phyloP scores from a whole-genome alignment of 1,140 invertebrate genomes.

The Temnothorax curvispinosus region DNA sequence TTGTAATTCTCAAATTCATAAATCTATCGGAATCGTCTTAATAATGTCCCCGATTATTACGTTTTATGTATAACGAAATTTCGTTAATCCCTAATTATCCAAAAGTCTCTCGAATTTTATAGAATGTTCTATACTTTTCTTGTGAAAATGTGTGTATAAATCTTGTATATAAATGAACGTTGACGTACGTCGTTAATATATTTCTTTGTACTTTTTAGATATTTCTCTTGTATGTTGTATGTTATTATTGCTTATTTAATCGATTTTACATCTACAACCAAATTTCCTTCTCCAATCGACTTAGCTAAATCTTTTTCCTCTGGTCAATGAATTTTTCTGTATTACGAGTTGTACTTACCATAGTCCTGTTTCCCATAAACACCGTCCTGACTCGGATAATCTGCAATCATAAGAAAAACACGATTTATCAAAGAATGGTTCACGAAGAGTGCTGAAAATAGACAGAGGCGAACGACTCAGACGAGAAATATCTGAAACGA shows the following conservation, averaged over 20 bases:
- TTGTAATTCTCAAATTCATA: neutral
- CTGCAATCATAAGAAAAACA: slow-evolving; percentile 76
- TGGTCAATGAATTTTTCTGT: slow-evolving; percentile 53
- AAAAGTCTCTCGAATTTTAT: slow-evolving; percentile 15
- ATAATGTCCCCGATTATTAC: neutral
- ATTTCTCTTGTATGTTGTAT: neutral
- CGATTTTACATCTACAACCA: neutral
- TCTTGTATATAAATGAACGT: slow-evolving; percentile 13
- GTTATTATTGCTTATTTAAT: slow-evolving; percentile 22
- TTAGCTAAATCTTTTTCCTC: slow-evolving; percentile 19
- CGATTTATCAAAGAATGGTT: slow-evolving; percentile 15
- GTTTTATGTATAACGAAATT: neutral
- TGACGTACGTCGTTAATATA: neutral
- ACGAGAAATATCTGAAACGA: slow-evolving; percentile 69
- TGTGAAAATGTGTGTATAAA: slow-evolving; percentile 8
- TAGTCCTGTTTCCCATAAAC: slow-evolving; percentile 84
- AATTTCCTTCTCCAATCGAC: neutral
- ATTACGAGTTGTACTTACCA: slow-evolving; percentile 82
- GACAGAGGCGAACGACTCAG: slow-evolving; percentile 59
- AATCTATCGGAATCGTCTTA: neutral
- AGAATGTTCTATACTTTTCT: neutral
- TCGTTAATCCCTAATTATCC: neutral
- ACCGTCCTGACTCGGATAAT: slow-evolving; percentile 82
- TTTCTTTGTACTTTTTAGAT: neutral
- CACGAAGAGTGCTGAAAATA: neutral